Percentiles rank a stretch among this genome's conserved stretches.
These are phyloP conservation scores for Coendou prehensilis DNA, from an alignment of 2,797 vertebrate genomes.

Conservation along the genomic window DNA sequence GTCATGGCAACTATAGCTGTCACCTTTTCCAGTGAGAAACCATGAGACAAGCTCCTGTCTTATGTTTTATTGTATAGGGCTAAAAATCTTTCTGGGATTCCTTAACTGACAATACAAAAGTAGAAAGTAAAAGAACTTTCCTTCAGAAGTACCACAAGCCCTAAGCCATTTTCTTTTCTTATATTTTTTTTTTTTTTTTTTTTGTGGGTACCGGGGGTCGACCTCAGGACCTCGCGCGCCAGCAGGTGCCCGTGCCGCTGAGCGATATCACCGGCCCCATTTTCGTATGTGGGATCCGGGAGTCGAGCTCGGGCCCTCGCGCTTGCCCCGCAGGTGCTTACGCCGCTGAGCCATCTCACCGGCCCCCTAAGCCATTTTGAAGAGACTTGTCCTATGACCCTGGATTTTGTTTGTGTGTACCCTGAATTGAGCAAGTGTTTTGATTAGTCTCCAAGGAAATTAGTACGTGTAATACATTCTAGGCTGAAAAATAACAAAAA, in stretches of 20 bases:
- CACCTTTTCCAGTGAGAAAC: slow-evolving; percentile 12
- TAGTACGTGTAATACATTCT: background rate
- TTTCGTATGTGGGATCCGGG: too few relatives aligned
- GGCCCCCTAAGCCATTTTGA: too few relatives aligned
- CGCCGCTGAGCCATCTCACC: too few relatives aligned
- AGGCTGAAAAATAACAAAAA: slow-evolving; percentile 25
- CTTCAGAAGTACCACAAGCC: background rate
- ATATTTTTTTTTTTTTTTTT: too few relatives aligned
- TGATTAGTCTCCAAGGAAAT: slow-evolving; percentile 35
- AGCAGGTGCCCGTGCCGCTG: too few relatives aligned
- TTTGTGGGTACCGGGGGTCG: too few relatives aligned
- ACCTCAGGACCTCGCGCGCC: too few relatives aligned
- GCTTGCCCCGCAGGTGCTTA: too few relatives aligned
- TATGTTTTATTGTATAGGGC: background rate
- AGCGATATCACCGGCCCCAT: too few relatives aligned
- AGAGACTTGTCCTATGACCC: background rate
- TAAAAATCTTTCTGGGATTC: background rate
- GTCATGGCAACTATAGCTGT: background rate
- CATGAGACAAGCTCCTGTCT: background rate
- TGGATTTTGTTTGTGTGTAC: slow-evolving; percentile 33
- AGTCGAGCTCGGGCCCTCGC: too few relatives aligned
- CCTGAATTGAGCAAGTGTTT: background rate
- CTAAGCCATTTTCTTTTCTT: background rate
- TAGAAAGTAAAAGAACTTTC: background rate
- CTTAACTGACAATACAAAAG: background rate